These are phyloP conservation scores for Trypoxylus dichotomus DNA, from an alignment of 1,140 invertebrate genomes.

Conservation along the genomic window DNA sequence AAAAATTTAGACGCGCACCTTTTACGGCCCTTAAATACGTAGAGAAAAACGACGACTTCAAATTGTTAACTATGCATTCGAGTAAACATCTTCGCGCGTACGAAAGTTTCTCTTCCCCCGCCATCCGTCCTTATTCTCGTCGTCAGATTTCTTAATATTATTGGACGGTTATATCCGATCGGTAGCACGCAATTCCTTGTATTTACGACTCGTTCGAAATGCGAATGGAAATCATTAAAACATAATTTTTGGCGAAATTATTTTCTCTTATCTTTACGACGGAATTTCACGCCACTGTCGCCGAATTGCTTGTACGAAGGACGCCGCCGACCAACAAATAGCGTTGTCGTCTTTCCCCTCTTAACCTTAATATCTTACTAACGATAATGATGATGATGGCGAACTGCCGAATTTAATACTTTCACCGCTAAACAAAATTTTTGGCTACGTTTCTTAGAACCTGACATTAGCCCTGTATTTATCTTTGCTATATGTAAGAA, in stretches of 20 bases:
- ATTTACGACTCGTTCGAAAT: not conserved
- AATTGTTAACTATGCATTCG: not conserved
- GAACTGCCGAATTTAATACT: too few relatives aligned
- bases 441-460: too few relatives aligned
- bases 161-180: not conserved
- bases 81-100: not conserved
- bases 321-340: too few relatives aligned
- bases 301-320: too few relatives aligned
- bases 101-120: not conserved
- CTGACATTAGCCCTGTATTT: too few relatives aligned
- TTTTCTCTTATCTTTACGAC: not conserved
- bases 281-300: not conserved
- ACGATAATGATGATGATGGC: too few relatives aligned
- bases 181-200: not conserved
- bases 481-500: too few relatives aligned
- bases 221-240: not conserved
- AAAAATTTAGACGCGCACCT: not conserved
- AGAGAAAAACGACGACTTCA: not conserved
- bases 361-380: too few relatives aligned
- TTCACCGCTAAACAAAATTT: too few relatives aligned
- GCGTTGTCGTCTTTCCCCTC: too few relatives aligned
- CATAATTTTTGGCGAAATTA: conserved; percentile 3
- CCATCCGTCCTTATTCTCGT: not conserved
- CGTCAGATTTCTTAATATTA: not conserved
- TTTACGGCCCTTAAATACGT: conserved; percentile 18